Evolutionary conservation across 2,888 invertebrate genomes (phyloP).

Genomic region (Baronia brevicornis): DNA sequence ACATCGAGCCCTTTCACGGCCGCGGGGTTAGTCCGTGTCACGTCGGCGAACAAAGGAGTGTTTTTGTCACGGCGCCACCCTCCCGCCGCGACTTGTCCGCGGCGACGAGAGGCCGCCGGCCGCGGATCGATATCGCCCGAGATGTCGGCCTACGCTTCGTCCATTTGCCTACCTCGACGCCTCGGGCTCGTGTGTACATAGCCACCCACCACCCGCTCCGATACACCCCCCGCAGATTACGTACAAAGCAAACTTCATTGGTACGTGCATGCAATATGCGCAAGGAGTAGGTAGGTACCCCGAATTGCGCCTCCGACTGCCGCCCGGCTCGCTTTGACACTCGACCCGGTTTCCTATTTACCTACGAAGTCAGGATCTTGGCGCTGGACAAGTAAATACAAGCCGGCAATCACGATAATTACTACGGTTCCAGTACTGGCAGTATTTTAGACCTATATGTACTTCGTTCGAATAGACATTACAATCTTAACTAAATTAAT

Average conservation of each 20-base stretch:
- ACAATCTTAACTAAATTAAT: no score
- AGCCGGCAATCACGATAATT: constrained; percentile 54
- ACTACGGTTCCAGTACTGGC: no score
- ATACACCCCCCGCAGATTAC: constrained; percentile 73
- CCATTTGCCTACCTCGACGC: constrained; percentile 76
- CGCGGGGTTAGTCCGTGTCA: constrained; percentile 25
- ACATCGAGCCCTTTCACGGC: constrained; percentile 14
- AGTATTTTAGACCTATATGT: no score
- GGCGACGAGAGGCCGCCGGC: constrained; percentile 55
- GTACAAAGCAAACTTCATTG: constrained; percentile 76
- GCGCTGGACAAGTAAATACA: constrained; percentile 33
- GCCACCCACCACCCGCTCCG: constrained; percentile 62
- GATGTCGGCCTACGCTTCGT: constrained; percentile 72
- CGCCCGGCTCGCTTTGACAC: constrained; percentile 66
- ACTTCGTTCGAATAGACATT: constrained; percentile 13
- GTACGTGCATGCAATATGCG: constrained; percentile 76
- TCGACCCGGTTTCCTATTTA: constrained; percentile 38
- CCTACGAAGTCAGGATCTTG: constrained; percentile 41
- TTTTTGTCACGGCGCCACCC: constrained; percentile 48
- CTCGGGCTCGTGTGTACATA: constrained; percentile 73
- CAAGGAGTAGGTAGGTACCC: constrained; percentile 59
- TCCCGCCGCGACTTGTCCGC: constrained; percentile 57
- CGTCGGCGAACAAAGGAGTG: constrained; percentile 68
- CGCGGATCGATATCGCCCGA: constrained; percentile 72
- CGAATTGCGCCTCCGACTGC: constrained; percentile 59